phyloP scores from a whole-genome alignment of 2,113 vertebrate species.

The cattle (Bos taurus) region ARS-UCD2.0 NC_037340.1:69226001-69226500 shows the following conservation, averaged over 20 bases:
- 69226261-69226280: not conserved
- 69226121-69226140: not conserved
- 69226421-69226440: not conserved
- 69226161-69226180: not conserved
- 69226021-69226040: not conserved
- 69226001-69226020: rapidly evolving
- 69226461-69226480: not conserved
- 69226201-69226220: not conserved
- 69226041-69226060: not conserved
- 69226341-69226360: not conserved
- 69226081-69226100: not conserved
- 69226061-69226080: not conserved
- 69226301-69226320: not conserved
- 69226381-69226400: not conserved
- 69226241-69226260: not conserved
- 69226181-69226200: not conserved
- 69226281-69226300: not conserved
- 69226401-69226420: not conserved
- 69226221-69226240: not conserved
- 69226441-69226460: not conserved
- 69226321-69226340: not conserved
- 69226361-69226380: not conserved
- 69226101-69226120: not conserved
- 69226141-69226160: not conserved
- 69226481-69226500: not conserved